Base-by-base conservation (phyloP, 2,888 invertebrate genomes). In the Protodeltote pygarga region DNA sequence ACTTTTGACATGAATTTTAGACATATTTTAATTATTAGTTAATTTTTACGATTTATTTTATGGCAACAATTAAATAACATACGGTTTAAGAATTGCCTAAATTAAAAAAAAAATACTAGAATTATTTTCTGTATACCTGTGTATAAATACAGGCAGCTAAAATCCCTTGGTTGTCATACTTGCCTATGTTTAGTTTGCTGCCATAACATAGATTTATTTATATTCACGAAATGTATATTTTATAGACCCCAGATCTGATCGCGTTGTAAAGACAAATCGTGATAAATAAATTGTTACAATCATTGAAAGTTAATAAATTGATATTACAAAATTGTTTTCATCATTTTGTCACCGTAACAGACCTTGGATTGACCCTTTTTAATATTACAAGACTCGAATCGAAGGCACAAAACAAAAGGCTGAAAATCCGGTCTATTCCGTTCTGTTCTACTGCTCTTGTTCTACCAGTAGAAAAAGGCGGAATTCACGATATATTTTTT, bases 221-320 rank as follows among this genome's bases (percentile, higher is more conserved):
- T n/a, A n/a, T 62, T 68, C 66, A 65, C 50, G 53, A 73, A 69
- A 53, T 72, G 59, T 76, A 63, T 71, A 69, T 73, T 75, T 73
- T 75, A 57, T 73, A 75, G 69, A 78, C 72, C 73, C 70, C 65
- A 71, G 87, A 89, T 89, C 87, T 85, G 88, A 88, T 75, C 67
- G 76, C 73, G 77, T 75, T 83, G 75, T 80, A 81, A 90, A 90
- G 90, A 89, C 89, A 89, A 88, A 84, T 81, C 85, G 85, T 90
- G 87, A 88, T 89, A 89, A 80, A 74, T 77, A 83, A 77, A 79
- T 87, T 87, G 85, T 88, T 89, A 84, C 48, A 80, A 83, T 77
- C 75, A 79, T 83, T 83, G 72, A 82, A 82, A 79, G 79, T 79
- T 83, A 89, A 83, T 85, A 87, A 87, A 87, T 75, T 77, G 75